Percentiles rank a stretch among this genome's conserved stretches.
Conservation (phyloP, 1,140 invertebrate genomes). For the Drosophila busckii region DNA sequence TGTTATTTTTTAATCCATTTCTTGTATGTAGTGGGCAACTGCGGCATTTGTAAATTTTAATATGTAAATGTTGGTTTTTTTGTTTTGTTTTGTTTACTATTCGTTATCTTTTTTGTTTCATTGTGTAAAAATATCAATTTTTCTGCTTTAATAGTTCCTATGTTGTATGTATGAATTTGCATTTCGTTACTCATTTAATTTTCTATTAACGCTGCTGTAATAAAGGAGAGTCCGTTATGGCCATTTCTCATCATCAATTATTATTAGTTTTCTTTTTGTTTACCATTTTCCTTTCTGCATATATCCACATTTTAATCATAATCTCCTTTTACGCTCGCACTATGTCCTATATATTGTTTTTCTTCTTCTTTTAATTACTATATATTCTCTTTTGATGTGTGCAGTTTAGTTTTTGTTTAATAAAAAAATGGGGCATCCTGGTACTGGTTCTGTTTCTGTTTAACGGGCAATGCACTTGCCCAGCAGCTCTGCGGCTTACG, state of each 20-base stretch:
- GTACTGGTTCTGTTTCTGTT: too few species aligned
- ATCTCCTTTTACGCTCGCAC: constrained; percentile 33
- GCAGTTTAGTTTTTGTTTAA: too few species aligned
- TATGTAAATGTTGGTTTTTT: constrained; percentile 64
- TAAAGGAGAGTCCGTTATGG: constrained; percentile 37
- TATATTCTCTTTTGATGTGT: constrained; percentile 4
- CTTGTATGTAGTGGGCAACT: constrained; percentile 73
- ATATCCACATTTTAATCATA: constrained; percentile 13
- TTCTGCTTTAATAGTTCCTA: constrained; percentile 63
- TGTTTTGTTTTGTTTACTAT: not conserved
- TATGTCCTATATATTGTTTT: constrained; percentile 38
- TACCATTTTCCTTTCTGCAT: constrained; percentile 8
- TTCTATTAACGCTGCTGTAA: constrained; percentile 41
- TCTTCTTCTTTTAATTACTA: constrained; percentile 5
- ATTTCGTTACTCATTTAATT: constrained; percentile 38
- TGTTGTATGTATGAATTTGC: constrained; percentile 38
- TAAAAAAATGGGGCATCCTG: too few species aligned
- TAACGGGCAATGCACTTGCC: too few species aligned
- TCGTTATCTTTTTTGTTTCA: constrained; percentile 19
- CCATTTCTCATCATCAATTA: constrained; percentile 31
- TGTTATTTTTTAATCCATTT: constrained; percentile 47
- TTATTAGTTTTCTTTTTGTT: constrained; percentile 13
- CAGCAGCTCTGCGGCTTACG: too few species aligned
- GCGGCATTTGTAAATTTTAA: constrained; percentile 74
- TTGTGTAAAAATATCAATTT: constrained; percentile 76